phyloP scores from a whole-genome alignment of 2,113 vertebrate genomes.

The Archocentrus centrarchus region DNA sequence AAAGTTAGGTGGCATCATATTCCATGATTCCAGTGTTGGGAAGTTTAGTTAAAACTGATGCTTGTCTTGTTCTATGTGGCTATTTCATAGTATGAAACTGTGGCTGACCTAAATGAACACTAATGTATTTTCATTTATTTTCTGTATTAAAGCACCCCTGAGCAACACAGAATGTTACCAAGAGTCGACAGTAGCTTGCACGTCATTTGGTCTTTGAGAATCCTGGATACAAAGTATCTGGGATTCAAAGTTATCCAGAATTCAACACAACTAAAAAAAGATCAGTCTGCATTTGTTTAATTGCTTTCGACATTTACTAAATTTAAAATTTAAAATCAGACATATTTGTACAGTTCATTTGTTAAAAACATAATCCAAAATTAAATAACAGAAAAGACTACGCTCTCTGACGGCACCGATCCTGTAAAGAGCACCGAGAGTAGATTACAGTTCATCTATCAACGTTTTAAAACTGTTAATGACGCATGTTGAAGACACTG shows the following conservation, averaged over 20 bases:
- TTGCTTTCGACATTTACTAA: rapidly evolving
- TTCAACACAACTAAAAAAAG: too few relatives aligned
- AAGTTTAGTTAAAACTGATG: neutral
- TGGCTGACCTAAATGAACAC: neutral
- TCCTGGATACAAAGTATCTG: neutral
- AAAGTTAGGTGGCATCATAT: neutral
- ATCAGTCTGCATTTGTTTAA: too few relatives aligned
- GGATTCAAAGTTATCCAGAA: too few relatives aligned
- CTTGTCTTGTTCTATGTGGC: neutral
- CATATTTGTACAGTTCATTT: neutral
- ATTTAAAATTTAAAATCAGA: neutral
- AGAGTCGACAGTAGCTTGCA: rapidly evolving
- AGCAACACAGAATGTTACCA: neutral
- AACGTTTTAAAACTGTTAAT: neutral
- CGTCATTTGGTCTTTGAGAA: neutral
- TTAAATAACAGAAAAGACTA: rapidly evolving
- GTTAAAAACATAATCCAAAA: neutral
- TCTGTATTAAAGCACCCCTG: rapidly evolving
- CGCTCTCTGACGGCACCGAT: neutral
- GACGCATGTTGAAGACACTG: neutral
- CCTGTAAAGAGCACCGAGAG: neutral
- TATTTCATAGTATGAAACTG: neutral
- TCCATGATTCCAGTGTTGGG: neutral
- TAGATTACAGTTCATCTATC: neutral
- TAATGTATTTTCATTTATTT: rapidly evolving